A percentile compares a stretch with the other conserved stretches of the same genome.
Conservation (phyloP, 2,797 vertebrate species). For the Chelidonichthys spinosus region DNA sequence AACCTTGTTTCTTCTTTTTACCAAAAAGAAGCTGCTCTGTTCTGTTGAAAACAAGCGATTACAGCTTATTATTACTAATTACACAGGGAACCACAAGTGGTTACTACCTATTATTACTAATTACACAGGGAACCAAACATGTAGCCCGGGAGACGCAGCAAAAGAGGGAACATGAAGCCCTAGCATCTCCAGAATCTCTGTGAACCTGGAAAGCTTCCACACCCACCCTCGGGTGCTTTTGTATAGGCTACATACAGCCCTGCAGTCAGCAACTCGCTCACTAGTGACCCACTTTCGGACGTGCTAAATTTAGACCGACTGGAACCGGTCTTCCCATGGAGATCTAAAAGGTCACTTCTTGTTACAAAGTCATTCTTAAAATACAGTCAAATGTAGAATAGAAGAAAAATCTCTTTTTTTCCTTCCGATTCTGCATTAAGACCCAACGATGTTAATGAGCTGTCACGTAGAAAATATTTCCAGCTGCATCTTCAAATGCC, state of each 20-base stretch:
- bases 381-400: neutral
- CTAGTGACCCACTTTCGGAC: slow-evolving; percentile 61
- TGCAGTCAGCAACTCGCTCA: slow-evolving; percentile 39
- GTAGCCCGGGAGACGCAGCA: neutral
- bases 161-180: slow-evolving; percentile 33
- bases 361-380: slow-evolving; percentile 1
- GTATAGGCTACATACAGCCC: slow-evolving; percentile 11
- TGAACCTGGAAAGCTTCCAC: slow-evolving; percentile 47
- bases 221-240: neutral
- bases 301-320: slow-evolving; percentile 67
- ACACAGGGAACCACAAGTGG: too few relatives aligned
- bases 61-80: too few relatives aligned
- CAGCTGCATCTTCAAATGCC: neutral
- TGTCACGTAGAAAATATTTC: neutral
- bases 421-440: neutral
- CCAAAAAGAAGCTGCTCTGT: too few relatives aligned
- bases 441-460: neutral
- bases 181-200: slow-evolving; percentile 10
- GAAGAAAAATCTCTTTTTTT: neutral
- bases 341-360: slow-evolving; percentile 53
- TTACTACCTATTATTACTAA: neutral
- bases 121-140: neutral
- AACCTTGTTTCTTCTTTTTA: neutral
- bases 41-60: too few relatives aligned
- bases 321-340: slow-evolving; percentile 20